Conservation (phyloP, 2,113 vertebrate species). For the Centropus bengalensis region DNA sequence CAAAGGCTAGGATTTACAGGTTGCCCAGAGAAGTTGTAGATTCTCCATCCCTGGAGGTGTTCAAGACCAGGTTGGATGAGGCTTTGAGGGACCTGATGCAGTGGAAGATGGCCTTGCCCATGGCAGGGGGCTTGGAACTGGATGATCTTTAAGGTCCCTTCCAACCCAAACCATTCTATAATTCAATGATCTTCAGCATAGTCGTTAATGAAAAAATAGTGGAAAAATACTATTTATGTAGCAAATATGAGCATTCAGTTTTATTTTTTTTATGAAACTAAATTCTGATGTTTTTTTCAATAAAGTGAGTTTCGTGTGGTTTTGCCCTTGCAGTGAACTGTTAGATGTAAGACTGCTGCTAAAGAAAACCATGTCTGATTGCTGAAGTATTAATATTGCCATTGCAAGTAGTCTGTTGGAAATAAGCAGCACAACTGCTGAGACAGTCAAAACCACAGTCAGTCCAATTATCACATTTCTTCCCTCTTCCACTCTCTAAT, state of each 20-base stretch:
- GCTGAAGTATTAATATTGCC: background rate
- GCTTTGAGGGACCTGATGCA: too few relatives aligned
- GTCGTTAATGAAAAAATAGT: background rate
- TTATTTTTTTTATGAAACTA: background rate
- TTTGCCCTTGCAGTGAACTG: background rate
- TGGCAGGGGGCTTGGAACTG: too few relatives aligned
- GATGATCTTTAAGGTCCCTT: too few relatives aligned
- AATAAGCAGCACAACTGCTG: background rate
- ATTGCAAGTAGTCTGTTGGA: background rate
- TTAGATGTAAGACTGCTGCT: background rate
- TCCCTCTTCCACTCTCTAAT: background rate
- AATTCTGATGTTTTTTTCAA: slow-evolving; percentile 28
- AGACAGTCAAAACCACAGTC: background rate
- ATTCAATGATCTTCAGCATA: background rate
- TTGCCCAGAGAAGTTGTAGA: too few relatives aligned
- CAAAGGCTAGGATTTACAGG: background rate
- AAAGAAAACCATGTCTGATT: background rate
- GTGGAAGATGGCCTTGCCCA: too few relatives aligned
- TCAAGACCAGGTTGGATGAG: too few relatives aligned
- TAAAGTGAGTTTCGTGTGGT: background rate
- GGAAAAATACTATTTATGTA: background rate
- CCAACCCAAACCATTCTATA: too few relatives aligned
- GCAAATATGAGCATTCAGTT: background rate
- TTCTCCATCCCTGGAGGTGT: too few relatives aligned
- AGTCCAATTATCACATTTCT: background rate